Evolutionary conservation across 2,797 vertebrate genomes (phyloP).

Genomic region (Knipowitschia caucasica): DNA sequence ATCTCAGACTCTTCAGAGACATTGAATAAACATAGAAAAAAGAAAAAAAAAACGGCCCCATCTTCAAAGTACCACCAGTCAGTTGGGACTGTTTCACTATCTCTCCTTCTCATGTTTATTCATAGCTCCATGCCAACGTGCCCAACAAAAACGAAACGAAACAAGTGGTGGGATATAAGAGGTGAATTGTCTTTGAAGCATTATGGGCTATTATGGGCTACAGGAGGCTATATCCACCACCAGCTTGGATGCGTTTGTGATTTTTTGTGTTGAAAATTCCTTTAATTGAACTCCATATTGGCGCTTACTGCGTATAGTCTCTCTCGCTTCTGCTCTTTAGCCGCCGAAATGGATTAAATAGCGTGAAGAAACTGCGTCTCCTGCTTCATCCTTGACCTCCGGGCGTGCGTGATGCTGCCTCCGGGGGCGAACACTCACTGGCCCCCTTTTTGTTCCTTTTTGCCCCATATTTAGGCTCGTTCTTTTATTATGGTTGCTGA

Average conservation of each 20-base stretch:
- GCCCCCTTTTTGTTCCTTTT: conserved; percentile 54
- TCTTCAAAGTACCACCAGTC: conserved; percentile 66
- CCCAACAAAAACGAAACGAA: conserved; percentile 67
- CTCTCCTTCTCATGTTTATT: conserved; percentile 71
- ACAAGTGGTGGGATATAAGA: conserved; percentile 67
- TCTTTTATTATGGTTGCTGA: conserved; percentile 38
- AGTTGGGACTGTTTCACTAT: conserved; percentile 49
- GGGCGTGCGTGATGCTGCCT: conserved; percentile 40
- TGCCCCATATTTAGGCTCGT: conserved; percentile 46
- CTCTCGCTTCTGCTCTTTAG: conserved; percentile 8
- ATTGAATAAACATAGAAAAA: not conserved
- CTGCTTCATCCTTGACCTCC: conserved; percentile 46
- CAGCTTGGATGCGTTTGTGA: conserved; percentile 28
- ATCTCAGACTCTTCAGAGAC: conserved; percentile 17
- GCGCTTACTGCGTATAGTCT: conserved; percentile 34
- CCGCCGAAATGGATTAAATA: conserved; percentile 31
- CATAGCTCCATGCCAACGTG: conserved; percentile 66
- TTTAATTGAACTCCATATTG: conserved; percentile 48
- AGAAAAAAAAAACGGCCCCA: conserved; percentile 12
- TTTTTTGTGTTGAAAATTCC: conserved; percentile 37
- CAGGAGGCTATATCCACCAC: conserved; percentile 19
- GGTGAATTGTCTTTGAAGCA: conserved; percentile 65
- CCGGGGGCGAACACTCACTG: conserved; percentile 47
- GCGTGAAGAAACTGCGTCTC: conserved; percentile 19
- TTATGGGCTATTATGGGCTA: conserved; percentile 48